These are phyloP conservation scores for Keiferia lycopersicella DNA, from an alignment of 2,888 invertebrate genomes.

Conservation along the genomic window DNA sequence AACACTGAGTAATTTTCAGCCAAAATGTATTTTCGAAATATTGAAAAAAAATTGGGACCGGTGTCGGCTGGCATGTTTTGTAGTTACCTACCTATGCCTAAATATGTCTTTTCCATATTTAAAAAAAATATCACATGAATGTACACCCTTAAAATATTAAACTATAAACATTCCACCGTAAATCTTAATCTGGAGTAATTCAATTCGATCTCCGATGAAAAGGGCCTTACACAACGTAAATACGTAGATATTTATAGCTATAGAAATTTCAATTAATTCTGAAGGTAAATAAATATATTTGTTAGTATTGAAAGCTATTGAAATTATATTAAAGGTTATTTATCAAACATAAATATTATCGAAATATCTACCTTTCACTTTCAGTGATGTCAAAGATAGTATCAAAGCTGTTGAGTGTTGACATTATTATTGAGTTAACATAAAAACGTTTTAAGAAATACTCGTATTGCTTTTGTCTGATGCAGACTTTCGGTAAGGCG, in stretches of 20 bases:
- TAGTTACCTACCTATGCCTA: too few species aligned
- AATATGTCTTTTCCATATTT: too few species aligned
- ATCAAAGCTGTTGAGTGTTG: neutral
- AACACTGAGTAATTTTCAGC: too few species aligned
- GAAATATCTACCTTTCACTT: neutral
- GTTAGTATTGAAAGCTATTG: neutral
- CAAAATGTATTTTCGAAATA: too few species aligned
- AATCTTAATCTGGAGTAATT: neutral
- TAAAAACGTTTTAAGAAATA: too few species aligned
- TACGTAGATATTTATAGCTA: too few species aligned
- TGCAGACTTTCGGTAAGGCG: too few species aligned
- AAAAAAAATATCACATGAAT: too few species aligned
- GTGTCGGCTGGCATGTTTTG: too few species aligned
- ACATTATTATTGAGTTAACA: neutral
- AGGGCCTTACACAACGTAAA: neutral
- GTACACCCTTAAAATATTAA: too few species aligned
- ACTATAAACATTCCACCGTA: neutral
- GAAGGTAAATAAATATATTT: slow-evolving; percentile 7
- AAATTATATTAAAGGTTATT: neutral
- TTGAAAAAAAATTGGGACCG: too few species aligned
- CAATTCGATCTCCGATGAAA: neutral
- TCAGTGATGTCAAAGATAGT: neutral
- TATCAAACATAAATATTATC: neutral
- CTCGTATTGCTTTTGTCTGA: too few species aligned
- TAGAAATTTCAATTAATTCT: slow-evolving; percentile 1